These are phyloP conservation scores for Gephyroberyx darwinii DNA, from an alignment of 2,797 vertebrate genomes.

Conservation along the genomic window DNA sequence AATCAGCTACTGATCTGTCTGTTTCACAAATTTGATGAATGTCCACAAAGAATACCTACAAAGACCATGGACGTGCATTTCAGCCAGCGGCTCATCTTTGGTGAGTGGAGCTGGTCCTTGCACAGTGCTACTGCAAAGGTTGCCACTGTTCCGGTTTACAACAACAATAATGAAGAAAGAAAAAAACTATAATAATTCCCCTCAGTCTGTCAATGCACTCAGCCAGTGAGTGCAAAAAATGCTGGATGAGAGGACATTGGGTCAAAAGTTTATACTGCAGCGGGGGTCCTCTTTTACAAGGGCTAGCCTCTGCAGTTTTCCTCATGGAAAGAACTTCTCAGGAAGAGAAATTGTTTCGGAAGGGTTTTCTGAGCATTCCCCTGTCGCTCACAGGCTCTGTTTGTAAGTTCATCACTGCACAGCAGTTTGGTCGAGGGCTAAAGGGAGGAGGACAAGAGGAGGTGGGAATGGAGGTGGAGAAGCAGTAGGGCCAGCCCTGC, in stretches of 20 bases:
- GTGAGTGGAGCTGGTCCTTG: conserved; percentile 76
- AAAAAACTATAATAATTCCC: conserved; percentile 42
- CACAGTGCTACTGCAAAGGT: conserved; percentile 75
- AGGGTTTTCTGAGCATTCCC: conserved; percentile 68
- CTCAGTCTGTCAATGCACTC: conserved; percentile 68
- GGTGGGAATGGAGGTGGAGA: conserved; percentile 79
- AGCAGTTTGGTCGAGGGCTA: conserved; percentile 66
- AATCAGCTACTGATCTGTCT: neutral
- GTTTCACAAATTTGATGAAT: conserved; percentile 4
- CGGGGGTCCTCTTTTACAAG: conserved; percentile 51
- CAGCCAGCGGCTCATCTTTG: conserved; percentile 92
- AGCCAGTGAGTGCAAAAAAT: conserved; percentile 77
- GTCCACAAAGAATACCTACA: conserved; percentile 84
- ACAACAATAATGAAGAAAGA: conserved; percentile 45
- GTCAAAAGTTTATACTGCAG: conserved; percentile 29
- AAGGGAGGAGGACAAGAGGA: conserved; percentile 64
- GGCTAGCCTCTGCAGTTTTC: conserved; percentile 61
- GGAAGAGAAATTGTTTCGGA: conserved; percentile 53
- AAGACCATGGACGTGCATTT: conserved; percentile 89
- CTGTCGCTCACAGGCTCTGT: conserved; percentile 66
- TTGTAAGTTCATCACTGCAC: conserved; percentile 83
- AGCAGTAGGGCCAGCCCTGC: conserved; percentile 83
- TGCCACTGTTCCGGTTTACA: conserved; percentile 73
- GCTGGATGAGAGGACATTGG: conserved; percentile 39
- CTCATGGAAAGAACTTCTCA: conserved; percentile 29